Evolutionary conservation across 2,888 invertebrate genomes (phyloP), one percentile per base, ranked within the genome.

Genomic region (Andrena marginata): DNA sequence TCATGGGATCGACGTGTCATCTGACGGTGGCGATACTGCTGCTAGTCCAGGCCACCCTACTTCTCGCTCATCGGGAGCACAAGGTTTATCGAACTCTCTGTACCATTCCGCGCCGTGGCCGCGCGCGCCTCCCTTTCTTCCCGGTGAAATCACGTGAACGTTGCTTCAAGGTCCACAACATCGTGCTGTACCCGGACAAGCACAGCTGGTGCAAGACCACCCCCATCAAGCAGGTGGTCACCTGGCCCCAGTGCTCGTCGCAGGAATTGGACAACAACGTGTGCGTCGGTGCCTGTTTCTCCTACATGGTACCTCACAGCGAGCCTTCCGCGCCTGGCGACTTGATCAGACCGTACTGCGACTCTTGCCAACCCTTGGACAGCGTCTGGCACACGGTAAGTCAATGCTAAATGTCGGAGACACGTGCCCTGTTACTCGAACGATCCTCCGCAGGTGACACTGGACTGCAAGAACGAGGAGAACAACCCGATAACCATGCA

Each of bases 151-250:
- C 51, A 73, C 76, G 23, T 59, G 2, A n/a, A 8, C 77, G 64
- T 62, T 80, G 70, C 69, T 85, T 77, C 60, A 84, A 96, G 96
- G 96, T 96, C 7, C 96, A 96, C 94, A 96, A 96, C 91, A 96
- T 96, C 80, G 96, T 96, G 3, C 92, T 96, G 56, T 96, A 96
- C 89, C 96, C 96, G 1, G 96, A 96, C 91, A 96, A 96, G 87
- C 96, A 96, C 91, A 96, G 96, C 31, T 96, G 96, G 96, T 96
- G 96, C 92, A 96, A 96, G 90, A 96, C 96, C 23, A 96, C 96
- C 35, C 95, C 96, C 5, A 96, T 96, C 84, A 96, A 96, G 90
- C 96, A 96, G 92, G 96, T 96, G 29, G 96, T 96, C 51, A 95
- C 96, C n/a, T 95, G 95, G 92, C 95, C 96, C 1, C 96, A 96